Percentiles rank a stretch among this genome's conserved stretches.
Evolutionary conservation across 2,797 vertebrate species (phyloP).

Genomic region (Enteromius anoplus): DNA sequence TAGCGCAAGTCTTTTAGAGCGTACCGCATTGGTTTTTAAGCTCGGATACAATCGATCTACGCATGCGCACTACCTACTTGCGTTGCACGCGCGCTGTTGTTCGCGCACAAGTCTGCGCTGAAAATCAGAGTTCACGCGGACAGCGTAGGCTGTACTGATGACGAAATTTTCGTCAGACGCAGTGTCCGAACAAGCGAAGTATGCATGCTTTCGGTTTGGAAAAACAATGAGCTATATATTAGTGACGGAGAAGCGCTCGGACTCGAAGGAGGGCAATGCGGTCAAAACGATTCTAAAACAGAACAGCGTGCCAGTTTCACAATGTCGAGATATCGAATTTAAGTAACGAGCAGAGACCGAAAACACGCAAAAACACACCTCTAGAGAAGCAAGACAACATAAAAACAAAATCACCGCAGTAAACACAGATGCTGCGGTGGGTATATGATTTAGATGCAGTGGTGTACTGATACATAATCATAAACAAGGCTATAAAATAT

Average conservation of each 20-base stretch:
- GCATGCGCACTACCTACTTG: background rate
- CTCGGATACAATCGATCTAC: background rate
- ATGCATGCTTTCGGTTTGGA: background rate
- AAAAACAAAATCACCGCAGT: background rate
- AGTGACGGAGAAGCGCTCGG: background rate
- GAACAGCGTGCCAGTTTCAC: background rate
- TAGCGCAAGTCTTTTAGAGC: background rate
- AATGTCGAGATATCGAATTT: background rate
- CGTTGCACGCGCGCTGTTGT: background rate
- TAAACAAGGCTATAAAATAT: background rate
- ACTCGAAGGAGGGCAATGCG: background rate
- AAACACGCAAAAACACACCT: background rate
- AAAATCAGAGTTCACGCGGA: background rate
- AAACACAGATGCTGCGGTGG: background rate
- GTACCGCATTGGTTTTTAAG: background rate
- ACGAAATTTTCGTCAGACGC: background rate
- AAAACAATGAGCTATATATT: background rate
- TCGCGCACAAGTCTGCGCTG: background rate
- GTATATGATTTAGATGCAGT: background rate
- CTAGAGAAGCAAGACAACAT: background rate
- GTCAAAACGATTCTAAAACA: background rate
- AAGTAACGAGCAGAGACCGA: background rate
- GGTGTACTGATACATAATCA: background rate
- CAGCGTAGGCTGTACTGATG: background rate
- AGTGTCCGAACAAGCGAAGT: background rate